A percentile compares a stretch with the other conserved stretches of the same genome.
Conservation (phyloP, 2,797 vertebrate genomes). For the Caiman crocodilus region DNA sequence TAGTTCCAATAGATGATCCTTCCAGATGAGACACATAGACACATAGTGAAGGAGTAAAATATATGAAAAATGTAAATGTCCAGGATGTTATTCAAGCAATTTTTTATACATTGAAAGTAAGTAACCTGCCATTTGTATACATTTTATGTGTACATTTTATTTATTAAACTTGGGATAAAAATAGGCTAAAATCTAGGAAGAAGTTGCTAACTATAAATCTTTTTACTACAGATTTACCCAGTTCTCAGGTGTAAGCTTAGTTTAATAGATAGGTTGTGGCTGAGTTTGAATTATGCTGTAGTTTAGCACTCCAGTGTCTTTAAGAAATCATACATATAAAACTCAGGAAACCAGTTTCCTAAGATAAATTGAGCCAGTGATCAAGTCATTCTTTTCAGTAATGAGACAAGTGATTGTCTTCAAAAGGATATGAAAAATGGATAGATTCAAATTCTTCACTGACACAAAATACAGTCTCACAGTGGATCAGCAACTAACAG, state of each 20-base stretch:
- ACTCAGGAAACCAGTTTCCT: constrained; percentile 15
- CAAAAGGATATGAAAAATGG: not conserved
- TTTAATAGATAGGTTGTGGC: not conserved
- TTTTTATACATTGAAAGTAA: not conserved
- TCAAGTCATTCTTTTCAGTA: constrained; percentile 29
- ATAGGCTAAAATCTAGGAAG: no score
- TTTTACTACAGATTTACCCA: not conserved
- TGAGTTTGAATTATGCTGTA: constrained; percentile 41
- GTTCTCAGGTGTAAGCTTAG: not conserved
- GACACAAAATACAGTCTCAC: not conserved
- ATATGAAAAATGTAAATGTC: not conserved
- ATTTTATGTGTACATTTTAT: not conserved
- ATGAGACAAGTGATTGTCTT: constrained; percentile 2
- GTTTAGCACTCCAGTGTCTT: not conserved
- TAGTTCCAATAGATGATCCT: not conserved
- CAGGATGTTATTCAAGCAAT: not conserved
- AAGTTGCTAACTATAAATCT: no score
- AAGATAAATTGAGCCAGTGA: constrained; percentile 32
- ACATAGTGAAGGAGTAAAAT: not conserved
- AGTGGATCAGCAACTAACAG: not conserved
- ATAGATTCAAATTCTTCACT: not conserved
- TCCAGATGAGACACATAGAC: not conserved
- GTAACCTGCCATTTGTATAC: not conserved
- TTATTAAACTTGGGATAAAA: not conserved
- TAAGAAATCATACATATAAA: constrained; percentile 36